phyloP scores from a whole-genome alignment of 1,140 invertebrate genomes.

The Cydia splendana region DNA sequence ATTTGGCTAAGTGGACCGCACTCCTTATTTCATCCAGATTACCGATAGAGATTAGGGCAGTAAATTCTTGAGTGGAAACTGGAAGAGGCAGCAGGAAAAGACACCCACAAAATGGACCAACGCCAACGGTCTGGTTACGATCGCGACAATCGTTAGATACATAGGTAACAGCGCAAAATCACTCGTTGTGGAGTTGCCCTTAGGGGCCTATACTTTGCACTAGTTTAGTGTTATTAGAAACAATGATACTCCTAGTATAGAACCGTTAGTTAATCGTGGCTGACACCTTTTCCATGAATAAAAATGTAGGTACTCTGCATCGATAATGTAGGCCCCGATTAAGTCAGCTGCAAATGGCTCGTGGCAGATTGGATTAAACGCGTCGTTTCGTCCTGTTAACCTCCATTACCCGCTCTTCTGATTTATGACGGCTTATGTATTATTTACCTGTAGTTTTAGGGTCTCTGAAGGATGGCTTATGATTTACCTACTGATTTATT shows the following conservation, averaged over 20 bases:
- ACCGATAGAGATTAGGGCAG: too few relatives aligned
- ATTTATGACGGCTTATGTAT: conserved; percentile 19
- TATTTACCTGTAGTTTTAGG: not conserved
- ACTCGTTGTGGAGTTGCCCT: too few relatives aligned
- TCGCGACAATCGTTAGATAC: too few relatives aligned
- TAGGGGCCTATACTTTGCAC: too few relatives aligned
- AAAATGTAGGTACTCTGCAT: conserved; percentile 30
- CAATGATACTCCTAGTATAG: not conserved
- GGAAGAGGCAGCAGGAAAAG: too few relatives aligned
- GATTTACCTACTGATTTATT: too few relatives aligned
- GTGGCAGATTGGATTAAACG: conserved; percentile 41
- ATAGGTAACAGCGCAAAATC: too few relatives aligned
- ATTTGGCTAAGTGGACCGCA: not conserved
- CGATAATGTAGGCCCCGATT: conserved; percentile 34
- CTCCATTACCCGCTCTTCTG: conserved; percentile 16
- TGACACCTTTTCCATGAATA: conserved; percentile 36
- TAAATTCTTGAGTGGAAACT: too few relatives aligned
- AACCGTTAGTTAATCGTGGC: not conserved
- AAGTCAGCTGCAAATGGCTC: conserved; percentile 42
- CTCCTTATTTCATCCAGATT: too few relatives aligned
- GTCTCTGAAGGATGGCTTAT: not conserved
- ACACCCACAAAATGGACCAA: too few relatives aligned
- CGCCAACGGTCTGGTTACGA: too few relatives aligned
- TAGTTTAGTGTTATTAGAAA: too few relatives aligned
- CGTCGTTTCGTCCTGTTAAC: conserved; percentile 39